Base-by-base conservation (phyloP, 2,888 invertebrate genomes). In the Andrena praecox region DNA sequence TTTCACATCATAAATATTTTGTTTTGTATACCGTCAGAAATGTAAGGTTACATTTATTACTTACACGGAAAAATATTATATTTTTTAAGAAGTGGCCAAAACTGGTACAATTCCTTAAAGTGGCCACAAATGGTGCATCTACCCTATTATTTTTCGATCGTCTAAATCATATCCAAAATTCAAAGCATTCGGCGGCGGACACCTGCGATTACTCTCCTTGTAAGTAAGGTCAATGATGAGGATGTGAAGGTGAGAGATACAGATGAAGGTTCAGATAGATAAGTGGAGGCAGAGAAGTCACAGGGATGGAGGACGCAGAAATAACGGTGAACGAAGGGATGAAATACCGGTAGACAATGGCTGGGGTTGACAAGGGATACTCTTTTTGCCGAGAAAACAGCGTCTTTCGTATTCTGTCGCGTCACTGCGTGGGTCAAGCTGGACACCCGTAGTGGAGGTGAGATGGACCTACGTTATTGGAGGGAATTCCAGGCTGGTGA, bases 381-480 rank as follows among this genome's bases (percentile, higher is more conserved):
- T 67, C 29, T 29, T 31, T 60, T 35, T 16, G 8, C 60, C 7
- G 6, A 24, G 10, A 48, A 72, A 73, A 70, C 68, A 70, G 50
- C 35, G 72, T 73, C 70, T 52, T 74, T 59, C n/a, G 63, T 67
- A 74, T 77, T 83, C 71, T 50, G 71, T 64, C 74, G 48, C 56
- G 68, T 72, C 82, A 60, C 71, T 52, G 35, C 27, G 50, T 63
- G 27, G 67, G 27, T 56, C 20, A 60, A 8, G 27, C n/a, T n/a
- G 56, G 33, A 31, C 71, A 75, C 52, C 62, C 70, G 24, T 67
- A 71, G 68, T 59, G 56, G 63, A 74, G 63, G 59, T 59, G 52
- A 75, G 74, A 81, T 81, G 81, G 72, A 77, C 77, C 73, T 75
- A 35, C 70, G 64, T 31, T 59, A 81, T 73, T 27, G 35, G 52